Evolutionary conservation across 1,140 invertebrate species (phyloP).

Genomic region (Maniola jurtina): DNA sequence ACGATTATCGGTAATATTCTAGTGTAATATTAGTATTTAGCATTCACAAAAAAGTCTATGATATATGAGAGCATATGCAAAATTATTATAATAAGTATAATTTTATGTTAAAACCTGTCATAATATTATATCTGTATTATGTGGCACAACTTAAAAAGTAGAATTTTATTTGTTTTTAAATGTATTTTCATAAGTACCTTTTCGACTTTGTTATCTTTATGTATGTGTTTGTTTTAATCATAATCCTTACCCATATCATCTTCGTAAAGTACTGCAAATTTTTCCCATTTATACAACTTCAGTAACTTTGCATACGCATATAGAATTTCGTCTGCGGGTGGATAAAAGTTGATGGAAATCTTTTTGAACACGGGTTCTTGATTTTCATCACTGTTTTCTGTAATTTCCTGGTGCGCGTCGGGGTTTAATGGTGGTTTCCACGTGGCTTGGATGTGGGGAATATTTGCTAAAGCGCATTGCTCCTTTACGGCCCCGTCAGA

Average conservation of each 20-base stretch:
- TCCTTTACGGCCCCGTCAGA: constrained; percentile 83
- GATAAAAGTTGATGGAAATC: constrained; percentile 83
- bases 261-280: constrained; percentile 83
- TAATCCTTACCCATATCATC: constrained; percentile 75
- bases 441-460: constrained; percentile 86
- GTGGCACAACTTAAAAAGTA: too few species aligned
- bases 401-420: constrained; percentile 33
- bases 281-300: constrained; percentile 85
- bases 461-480: constrained; percentile 84
- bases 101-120: too few species aligned
- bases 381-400: constrained; percentile 16
- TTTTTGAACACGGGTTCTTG: constrained; percentile 45
- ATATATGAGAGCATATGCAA: too few species aligned
- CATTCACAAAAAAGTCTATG: too few species aligned
- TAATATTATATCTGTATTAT: too few species aligned
- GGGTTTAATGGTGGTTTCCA: constrained; percentile 81
- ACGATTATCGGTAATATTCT: too few species aligned
- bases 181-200: too few species aligned
- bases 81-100: too few species aligned
- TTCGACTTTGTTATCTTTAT: too few species aligned
- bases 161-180: too few species aligned
- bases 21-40: too few species aligned
- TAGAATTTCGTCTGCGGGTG: constrained; percentile 82
- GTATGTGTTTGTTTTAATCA: too few species aligned
- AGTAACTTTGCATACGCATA: constrained; percentile 84